Evolutionary conservation across 2,888 invertebrate species (phyloP).

Genomic region (Apotomis capreana): DNA sequence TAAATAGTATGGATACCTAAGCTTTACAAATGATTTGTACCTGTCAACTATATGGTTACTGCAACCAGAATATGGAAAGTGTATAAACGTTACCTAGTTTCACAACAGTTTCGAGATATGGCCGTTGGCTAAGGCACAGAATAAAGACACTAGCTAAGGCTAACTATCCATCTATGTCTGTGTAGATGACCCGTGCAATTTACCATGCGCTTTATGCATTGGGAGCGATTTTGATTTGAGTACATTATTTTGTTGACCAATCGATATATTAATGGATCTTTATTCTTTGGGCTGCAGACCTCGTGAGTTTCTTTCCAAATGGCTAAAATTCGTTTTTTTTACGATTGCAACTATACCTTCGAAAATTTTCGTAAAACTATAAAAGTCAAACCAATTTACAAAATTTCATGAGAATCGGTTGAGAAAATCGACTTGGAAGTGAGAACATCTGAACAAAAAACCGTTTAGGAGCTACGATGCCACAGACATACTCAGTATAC

Average conservation of each 20-base stretch:
- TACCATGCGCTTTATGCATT: conserved; percentile 4
- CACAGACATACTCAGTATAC: too few species aligned
- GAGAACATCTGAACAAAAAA: too few species aligned
- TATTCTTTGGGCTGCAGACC: not conserved
- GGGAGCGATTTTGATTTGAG: not conserved
- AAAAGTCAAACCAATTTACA: too few species aligned
- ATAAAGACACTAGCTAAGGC: not conserved
- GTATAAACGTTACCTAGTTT: conserved; percentile 7
- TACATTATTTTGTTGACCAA: not conserved
- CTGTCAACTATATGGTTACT: not conserved
- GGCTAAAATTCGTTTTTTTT: too few species aligned
- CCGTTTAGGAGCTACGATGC: too few species aligned
- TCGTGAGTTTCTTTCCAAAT: too few species aligned
- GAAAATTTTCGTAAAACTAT: too few species aligned
- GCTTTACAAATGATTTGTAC: not conserved
- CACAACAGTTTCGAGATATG: not conserved
- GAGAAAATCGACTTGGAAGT: too few species aligned
- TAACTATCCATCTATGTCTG: conserved; percentile 9
- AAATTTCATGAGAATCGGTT: too few species aligned
- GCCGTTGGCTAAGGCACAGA: not conserved
- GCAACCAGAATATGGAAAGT: not conserved
- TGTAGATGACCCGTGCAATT: conserved; percentile 5
- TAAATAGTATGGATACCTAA: too few species aligned
- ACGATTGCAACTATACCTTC: too few species aligned
- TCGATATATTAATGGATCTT: not conserved